A percentile compares a stretch with the other conserved stretches of the same genome.
phyloP scores from a whole-genome alignment of 1,140 invertebrate genomes.

The Papilio xuthus region DNA sequence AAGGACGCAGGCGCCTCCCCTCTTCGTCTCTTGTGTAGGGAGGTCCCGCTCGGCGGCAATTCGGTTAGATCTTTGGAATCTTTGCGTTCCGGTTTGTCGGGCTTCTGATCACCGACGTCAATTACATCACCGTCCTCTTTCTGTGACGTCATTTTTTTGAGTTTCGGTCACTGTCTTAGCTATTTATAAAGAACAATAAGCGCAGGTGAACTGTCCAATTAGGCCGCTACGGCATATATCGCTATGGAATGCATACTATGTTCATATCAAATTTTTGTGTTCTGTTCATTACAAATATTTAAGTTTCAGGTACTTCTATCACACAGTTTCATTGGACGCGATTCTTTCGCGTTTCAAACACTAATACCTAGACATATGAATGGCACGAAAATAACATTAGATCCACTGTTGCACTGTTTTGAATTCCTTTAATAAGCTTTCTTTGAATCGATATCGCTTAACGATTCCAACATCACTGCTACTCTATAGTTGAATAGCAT shows the following conservation, averaged over 20 bases:
- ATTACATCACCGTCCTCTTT: slow-evolving; percentile 67
- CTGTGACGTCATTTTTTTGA: slow-evolving; percentile 63
- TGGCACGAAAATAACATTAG: slow-evolving; percentile 36
- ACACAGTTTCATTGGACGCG: slow-evolving; percentile 32
- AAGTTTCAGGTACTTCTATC: slow-evolving; percentile 13
- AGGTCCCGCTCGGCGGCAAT: slow-evolving; percentile 69
- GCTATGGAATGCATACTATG: slow-evolving; percentile 72
- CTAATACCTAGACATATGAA: slow-evolving; percentile 36
- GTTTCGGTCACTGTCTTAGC: slow-evolving; percentile 50
- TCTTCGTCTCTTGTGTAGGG: slow-evolving; percentile 71
- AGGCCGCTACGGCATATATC: slow-evolving; percentile 46
- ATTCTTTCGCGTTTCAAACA: slow-evolving; percentile 22
- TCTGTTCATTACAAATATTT: slow-evolving; percentile 26
- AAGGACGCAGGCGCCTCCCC: slow-evolving; percentile 70
- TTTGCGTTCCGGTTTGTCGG: slow-evolving; percentile 44
- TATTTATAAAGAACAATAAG: slow-evolving; percentile 78
- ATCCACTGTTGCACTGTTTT: slow-evolving; percentile 36
- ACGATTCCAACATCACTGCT: background rate
- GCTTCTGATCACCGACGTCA: slow-evolving; percentile 50
- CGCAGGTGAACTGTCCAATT: slow-evolving; percentile 61
- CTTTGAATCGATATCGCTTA: background rate
- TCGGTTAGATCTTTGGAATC: slow-evolving; percentile 66
- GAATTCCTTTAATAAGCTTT: slow-evolving; percentile 28
- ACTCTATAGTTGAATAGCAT: background rate
- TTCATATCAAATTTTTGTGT: slow-evolving; percentile 22